Percentiles rank a stretch among this genome's conserved stretches.
phyloP scores from a whole-genome alignment of 2,888 invertebrate genomes.

The Deladenus siricidicola region DNA sequence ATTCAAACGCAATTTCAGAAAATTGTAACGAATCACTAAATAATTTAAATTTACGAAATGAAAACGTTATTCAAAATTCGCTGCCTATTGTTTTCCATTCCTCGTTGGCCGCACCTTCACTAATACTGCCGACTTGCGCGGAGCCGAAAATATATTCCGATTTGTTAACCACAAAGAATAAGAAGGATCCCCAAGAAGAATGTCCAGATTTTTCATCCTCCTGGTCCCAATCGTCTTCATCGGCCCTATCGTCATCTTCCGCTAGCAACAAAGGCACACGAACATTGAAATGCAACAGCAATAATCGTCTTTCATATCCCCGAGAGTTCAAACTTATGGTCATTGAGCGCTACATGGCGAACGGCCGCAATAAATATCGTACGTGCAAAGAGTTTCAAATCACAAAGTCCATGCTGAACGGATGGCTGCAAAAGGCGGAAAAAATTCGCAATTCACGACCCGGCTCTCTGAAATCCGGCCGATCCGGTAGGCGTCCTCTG shows the following conservation, averaged over 20 bases:
- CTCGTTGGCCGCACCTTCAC: too few species aligned
- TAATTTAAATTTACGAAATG: too few species aligned
- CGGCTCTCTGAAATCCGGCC: conserved; percentile 41
- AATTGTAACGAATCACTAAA: too few species aligned
- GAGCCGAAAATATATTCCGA: too few species aligned
- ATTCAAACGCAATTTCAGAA: too few species aligned
- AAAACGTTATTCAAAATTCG: too few species aligned
- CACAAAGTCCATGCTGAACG: conserved; percentile 43
- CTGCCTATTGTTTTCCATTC: too few species aligned
- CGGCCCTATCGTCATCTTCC: background rate
- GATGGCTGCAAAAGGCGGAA: conserved; percentile 43
- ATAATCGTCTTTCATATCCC: conserved; percentile 40
- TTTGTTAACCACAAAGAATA: too few species aligned
- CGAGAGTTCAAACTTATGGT: conserved; percentile 49
- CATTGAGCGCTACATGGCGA: conserved; percentile 35
- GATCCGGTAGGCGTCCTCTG: conserved; percentile 40
- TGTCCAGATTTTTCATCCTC: too few species aligned
- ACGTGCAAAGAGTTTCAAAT: conserved; percentile 38
- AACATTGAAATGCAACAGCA: too few species aligned
- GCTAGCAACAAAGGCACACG: background rate
- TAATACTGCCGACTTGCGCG: too few species aligned
- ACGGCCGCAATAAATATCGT: conserved; percentile 45
- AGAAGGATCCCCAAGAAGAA: too few species aligned
- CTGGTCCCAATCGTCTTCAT: background rate
- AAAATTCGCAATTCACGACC: conserved; percentile 38